Conservation (phyloP, 1,140 invertebrate genomes). For the Drosophila rufa region DNA sequence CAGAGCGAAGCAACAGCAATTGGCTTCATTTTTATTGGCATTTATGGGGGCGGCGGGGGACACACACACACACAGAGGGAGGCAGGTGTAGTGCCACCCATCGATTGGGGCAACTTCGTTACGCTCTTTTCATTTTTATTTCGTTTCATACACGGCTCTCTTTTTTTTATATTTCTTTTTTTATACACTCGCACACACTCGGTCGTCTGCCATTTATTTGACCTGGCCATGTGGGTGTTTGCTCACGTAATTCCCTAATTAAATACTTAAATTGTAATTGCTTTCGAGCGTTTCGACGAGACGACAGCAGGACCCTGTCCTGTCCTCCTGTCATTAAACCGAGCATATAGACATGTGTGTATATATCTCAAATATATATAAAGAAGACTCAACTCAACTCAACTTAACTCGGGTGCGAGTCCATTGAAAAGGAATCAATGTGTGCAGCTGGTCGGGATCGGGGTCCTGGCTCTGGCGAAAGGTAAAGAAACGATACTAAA, state of each 20-base stretch:
- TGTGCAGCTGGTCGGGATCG: not conserved
- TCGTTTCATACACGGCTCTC: constrained; percentile 32
- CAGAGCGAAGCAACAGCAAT: constrained; percentile 54
- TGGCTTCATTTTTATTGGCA: constrained; percentile 80
- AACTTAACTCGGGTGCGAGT: constrained; percentile 7
- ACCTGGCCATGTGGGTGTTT: constrained; percentile 65
- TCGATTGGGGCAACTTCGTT: constrained; percentile 70
- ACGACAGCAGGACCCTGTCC: constrained; percentile 12
- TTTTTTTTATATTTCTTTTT: constrained; percentile 33
- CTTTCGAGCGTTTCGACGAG: constrained; percentile 70
- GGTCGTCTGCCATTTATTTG: constrained; percentile 25
- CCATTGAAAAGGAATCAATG: constrained; percentile 44
- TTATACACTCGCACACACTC: constrained; percentile 1
- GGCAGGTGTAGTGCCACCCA: constrained; percentile 22
- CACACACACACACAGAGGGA: not conserved
- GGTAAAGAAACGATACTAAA: constrained; percentile 16
- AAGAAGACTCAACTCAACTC: constrained; percentile 1
- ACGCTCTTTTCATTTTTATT: constrained; percentile 66
- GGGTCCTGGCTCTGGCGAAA: not conserved
- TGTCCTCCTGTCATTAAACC: constrained; percentile 63
- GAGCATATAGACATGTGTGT: constrained; percentile 33
- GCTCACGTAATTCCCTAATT: constrained; percentile 83
- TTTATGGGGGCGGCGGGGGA: constrained; percentile 25
- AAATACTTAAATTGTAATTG: constrained; percentile 84
- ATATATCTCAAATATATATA: constrained; percentile 17